phyloP scores from a whole-genome alignment of 2,888 invertebrate genomes.

The Pherbina coryleti region DNA sequence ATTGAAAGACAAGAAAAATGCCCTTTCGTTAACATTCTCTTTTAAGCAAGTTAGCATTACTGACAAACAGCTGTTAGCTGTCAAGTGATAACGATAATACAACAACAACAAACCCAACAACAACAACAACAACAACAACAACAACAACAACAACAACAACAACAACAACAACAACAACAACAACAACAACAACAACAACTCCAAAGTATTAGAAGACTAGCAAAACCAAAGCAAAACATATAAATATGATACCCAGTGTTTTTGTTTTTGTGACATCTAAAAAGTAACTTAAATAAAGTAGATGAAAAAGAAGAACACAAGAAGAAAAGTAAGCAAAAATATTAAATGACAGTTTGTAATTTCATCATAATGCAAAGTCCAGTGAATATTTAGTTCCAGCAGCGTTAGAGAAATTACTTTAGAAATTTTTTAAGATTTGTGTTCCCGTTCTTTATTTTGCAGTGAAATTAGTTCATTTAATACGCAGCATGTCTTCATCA shows the following conservation, averaged over 20 bases:
- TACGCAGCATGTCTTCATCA: conserved; percentile 46
- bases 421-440: not conserved
- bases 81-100: not conserved
- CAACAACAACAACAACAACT: too few relatives aligned
- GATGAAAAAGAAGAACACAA: not conserved
- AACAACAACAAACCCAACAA: too few relatives aligned
- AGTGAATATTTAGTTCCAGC: too few relatives aligned
- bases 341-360: too few relatives aligned
- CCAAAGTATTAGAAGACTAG: too few relatives aligned
- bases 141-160: too few relatives aligned
- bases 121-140: too few relatives aligned
- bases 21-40: too few relatives aligned
- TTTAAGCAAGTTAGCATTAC: not conserved
- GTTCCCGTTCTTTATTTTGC: not conserved
- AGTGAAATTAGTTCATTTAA: conserved; percentile 38
- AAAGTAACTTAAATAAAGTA: not conserved
- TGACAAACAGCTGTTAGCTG: not conserved
- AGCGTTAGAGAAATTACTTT: not conserved
- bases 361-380: too few relatives aligned
- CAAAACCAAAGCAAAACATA: too few relatives aligned
- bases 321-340: not conserved
- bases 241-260: not conserved
- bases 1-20: too few relatives aligned
- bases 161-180: too few relatives aligned
- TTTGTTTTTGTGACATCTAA: not conserved